Evolutionary conservation across 2,888 invertebrate genomes (phyloP).

Genomic region (Tetrapedia diversipes): DNA sequence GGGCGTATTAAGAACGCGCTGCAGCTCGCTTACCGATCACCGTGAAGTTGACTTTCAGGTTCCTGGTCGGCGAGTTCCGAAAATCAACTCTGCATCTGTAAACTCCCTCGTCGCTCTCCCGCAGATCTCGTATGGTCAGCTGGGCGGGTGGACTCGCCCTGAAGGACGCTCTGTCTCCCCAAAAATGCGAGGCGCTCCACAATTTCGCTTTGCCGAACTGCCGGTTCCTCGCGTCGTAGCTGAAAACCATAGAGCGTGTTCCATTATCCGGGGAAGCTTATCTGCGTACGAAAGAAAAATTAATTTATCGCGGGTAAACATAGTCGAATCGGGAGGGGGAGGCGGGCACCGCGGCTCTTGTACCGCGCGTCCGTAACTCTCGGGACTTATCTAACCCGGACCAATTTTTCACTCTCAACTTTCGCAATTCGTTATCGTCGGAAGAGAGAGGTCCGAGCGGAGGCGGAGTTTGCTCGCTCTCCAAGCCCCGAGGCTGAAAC

Average conservation of each 20-base stretch:
- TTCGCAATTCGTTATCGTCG: slow-evolving; percentile 71
- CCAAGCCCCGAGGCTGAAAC: slow-evolving; percentile 49
- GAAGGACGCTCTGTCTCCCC: slow-evolving; percentile 85
- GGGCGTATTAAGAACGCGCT: neutral
- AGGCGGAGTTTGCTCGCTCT: slow-evolving; percentile 28
- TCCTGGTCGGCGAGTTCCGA: slow-evolving; percentile 89
- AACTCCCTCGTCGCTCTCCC: slow-evolving; percentile 86
- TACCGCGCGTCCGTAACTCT: neutral
- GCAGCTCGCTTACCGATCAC: slow-evolving; percentile 86
- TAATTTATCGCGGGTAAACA: too few species aligned
- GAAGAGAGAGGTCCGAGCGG: slow-evolving; percentile 13
- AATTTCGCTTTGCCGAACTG: slow-evolving; percentile 85
- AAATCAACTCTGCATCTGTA: slow-evolving; percentile 90
- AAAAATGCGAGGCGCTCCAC: slow-evolving; percentile 85
- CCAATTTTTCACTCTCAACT: slow-evolving; percentile 72
- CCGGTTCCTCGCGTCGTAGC: slow-evolving; percentile 86
- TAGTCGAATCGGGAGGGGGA: neutral
- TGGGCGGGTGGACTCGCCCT: slow-evolving; percentile 85
- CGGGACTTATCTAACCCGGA: slow-evolving; percentile 47
- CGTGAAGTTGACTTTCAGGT: slow-evolving; percentile 89
- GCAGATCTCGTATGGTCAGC: slow-evolving; percentile 80
- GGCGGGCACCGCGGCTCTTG: neutral
- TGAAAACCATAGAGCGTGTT: slow-evolving; percentile 80
- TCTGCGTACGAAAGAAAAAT: too few species aligned
- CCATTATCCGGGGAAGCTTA: too few species aligned